Conservation (phyloP, 1,140 invertebrate species). For the Scaptomyza pallida region DNA sequence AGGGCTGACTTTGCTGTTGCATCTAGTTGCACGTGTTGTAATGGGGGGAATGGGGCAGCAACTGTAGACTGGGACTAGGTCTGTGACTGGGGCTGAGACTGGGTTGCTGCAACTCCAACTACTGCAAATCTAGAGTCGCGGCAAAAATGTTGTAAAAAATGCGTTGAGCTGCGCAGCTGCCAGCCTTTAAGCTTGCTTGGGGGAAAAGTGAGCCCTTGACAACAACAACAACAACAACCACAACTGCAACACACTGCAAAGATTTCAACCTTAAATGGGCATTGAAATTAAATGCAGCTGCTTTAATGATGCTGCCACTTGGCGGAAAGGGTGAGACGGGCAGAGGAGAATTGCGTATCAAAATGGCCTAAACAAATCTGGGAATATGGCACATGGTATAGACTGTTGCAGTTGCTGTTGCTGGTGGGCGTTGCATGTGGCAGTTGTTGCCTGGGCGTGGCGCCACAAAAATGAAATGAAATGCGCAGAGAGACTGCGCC, state of each 20-base stretch:
- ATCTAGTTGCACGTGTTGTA: slow-evolving; percentile 63
- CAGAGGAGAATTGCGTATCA: slow-evolving; percentile 43
- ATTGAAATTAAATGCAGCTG: slow-evolving; percentile 82
- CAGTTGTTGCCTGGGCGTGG: slow-evolving; percentile 66
- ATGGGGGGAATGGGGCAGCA: slow-evolving; percentile 4
- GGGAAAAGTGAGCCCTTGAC: slow-evolving; percentile 46
- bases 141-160: slow-evolving; percentile 82
- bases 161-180: slow-evolving; percentile 67
- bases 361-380: slow-evolving; percentile 69
- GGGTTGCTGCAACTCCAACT: slow-evolving; percentile 27
- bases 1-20: slow-evolving; percentile 22
- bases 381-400: slow-evolving; percentile 63
- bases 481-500: slow-evolving; percentile 52
- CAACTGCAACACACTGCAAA: slow-evolving; percentile 20
- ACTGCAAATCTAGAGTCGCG: slow-evolving; percentile 78
- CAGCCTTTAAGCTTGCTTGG: slow-evolving; percentile 32
- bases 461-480: slow-evolving; percentile 63
- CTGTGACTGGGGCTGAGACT: slow-evolving; percentile 1
- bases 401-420: slow-evolving; percentile 8
- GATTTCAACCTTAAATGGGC: slow-evolving; percentile 69
- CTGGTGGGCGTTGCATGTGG: slow-evolving; percentile 55
- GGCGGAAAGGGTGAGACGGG: background rate
- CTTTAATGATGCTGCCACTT: slow-evolving; percentile 62
- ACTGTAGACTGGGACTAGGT: slow-evolving; percentile 3
- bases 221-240: slow-evolving; percentile 30